Evolutionary conservation across 2,888 invertebrate species (phyloP).

Genomic region (Anorthoa munda): DNA sequence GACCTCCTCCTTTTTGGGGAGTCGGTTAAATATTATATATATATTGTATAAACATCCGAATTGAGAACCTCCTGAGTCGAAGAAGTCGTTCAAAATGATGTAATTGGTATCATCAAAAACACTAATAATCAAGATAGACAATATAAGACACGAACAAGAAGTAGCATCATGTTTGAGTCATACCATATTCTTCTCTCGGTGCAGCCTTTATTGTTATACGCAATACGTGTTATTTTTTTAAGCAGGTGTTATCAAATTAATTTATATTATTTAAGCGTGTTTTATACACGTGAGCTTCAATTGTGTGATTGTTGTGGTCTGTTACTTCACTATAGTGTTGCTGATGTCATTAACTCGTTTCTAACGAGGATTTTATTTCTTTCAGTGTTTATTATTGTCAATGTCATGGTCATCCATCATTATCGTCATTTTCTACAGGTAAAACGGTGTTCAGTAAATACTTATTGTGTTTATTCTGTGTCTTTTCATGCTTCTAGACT

Average conservation of each 20-base stretch:
- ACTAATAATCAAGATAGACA: no score
- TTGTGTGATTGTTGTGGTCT: conserved; percentile 8
- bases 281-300: conserved; percentile 27
- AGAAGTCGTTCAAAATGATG: no score
- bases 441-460: neutral
- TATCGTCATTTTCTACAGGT: neutral
- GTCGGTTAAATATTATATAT: no score
- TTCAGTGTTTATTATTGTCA: neutral
- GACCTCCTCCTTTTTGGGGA: no score
- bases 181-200: no score
- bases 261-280: conserved; percentile 4
- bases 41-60: no score
- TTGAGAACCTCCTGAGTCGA: no score
- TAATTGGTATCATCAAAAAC: neutral
- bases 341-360: conserved; percentile 17
- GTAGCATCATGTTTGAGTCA: no score
- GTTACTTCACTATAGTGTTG: neutral
- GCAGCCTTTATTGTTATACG: no score
- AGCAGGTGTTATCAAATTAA: neutral
- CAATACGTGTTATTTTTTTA: neutral
- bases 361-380: neutral
- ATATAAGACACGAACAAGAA: neutral
- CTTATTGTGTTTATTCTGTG: neutral
- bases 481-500: neutral
- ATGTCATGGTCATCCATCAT: neutral